These are phyloP conservation scores for Poeciliopsis turneri DNA, from an alignment of 2,797 vertebrate genomes.

Conservation along the genomic window DNA sequence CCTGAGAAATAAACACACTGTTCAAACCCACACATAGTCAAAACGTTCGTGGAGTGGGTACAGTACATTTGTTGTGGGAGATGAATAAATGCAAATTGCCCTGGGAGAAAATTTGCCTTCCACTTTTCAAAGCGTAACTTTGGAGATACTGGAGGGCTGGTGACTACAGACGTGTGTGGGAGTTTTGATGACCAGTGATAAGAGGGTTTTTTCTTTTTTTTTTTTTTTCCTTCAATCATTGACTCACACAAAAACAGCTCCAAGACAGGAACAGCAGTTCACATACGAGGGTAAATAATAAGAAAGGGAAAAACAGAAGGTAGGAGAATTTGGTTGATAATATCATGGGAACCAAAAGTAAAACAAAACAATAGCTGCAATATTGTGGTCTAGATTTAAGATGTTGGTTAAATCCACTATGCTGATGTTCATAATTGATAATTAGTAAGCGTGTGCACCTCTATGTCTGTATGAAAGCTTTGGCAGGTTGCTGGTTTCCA, in stretches of 20 bases:
- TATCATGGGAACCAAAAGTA: not conserved
- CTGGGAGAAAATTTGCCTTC: not conserved
- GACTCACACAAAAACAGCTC: not conserved
- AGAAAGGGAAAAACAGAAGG: not conserved
- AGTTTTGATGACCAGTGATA: not conserved
- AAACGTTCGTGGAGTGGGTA: not conserved
- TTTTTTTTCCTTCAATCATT: not conserved
- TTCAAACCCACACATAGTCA: not conserved
- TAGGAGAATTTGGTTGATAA: not conserved
- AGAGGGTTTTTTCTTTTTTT: too few species aligned
- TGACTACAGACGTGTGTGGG: conserved; percentile 1
- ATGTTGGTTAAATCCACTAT: not conserved
- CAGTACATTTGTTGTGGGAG: not conserved
- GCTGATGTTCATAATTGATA: not conserved
- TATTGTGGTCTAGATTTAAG: not conserved
- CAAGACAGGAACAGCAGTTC: not conserved
- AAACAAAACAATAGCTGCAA: not conserved
- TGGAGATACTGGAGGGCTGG: not conserved
- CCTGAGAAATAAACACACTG: not conserved
- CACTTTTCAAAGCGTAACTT: not conserved
- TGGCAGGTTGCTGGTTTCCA: not conserved
- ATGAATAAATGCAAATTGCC: conserved; percentile 7
- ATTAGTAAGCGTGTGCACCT: not conserved
- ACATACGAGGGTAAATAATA: not conserved
- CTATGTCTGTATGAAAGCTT: not conserved